Percentiles rank a stretch among this genome's conserved stretches.
Evolutionary conservation across 2,888 invertebrate species (phyloP).

Genomic region (Synergus umbraculus): DNA sequence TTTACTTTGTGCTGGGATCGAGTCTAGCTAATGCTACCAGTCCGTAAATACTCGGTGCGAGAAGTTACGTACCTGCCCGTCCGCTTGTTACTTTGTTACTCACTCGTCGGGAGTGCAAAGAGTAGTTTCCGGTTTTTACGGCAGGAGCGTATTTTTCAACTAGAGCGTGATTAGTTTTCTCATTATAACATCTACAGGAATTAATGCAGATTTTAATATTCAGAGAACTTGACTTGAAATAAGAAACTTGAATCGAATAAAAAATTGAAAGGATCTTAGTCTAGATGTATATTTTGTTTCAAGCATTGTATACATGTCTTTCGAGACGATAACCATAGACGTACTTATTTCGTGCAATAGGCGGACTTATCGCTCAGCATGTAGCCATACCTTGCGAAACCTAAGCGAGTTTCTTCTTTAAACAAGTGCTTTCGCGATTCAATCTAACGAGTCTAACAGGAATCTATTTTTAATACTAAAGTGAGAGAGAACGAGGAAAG

Average conservation of each 20-base stretch:
- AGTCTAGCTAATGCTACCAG: conserved; percentile 32
- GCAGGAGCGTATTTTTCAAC: not conserved
- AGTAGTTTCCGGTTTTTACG: conserved; percentile 14
- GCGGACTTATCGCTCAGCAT: conserved; percentile 49
- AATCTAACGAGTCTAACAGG: conserved; percentile 44
- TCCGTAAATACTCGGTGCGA: conserved; percentile 35
- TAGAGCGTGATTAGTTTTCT: not conserved
- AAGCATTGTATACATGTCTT: not conserved
- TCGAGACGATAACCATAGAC: conserved; percentile 9
- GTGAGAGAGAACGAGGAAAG: conserved; percentile 29
- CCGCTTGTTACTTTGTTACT: not conserved
- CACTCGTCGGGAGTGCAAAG: not conserved
- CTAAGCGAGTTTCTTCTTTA: conserved; percentile 58
- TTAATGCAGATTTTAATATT: no score
- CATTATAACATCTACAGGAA: not conserved
- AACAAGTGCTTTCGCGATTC: conserved; percentile 55
- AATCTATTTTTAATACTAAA: conserved; percentile 46
- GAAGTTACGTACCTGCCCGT: conserved; percentile 32
- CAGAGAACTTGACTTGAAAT: no score
- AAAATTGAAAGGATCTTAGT: no score
- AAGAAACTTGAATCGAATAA: no score
- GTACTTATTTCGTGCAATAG: conserved; percentile 50
- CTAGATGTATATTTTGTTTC: no score
- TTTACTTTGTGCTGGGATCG: conserved; percentile 47
- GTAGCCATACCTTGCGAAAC: conserved; percentile 57